Conservation (phyloP, 64 coral and sea anemone species). For the Stylophora pistillata region DNA sequence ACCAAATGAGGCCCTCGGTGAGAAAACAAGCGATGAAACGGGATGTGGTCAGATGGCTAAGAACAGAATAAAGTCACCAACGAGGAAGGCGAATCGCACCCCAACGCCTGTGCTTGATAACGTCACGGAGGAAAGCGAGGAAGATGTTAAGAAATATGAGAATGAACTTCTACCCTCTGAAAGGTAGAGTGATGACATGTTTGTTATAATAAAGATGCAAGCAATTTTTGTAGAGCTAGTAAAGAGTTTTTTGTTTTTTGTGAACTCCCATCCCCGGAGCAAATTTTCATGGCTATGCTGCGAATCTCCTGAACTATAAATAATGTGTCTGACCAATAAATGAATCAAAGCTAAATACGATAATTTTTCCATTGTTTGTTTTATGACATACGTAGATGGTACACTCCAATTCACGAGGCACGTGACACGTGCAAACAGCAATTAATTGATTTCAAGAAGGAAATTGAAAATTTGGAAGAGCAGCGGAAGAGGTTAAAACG, state of each 20-base stretch:
- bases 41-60: not conserved
- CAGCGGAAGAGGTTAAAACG: constrained; percentile 5
- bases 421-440: constrained; percentile 30
- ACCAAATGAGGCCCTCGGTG: not conserved
- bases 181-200: not conserved
- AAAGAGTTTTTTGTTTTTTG: too few relatives aligned
- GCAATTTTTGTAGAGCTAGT: too few relatives aligned
- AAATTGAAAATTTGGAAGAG: constrained; percentile 14
- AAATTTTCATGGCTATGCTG: too few relatives aligned
- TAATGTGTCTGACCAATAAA: not conserved
- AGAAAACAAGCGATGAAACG: not conserved
- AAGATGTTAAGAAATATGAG: constrained; percentile 56
- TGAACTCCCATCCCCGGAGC: too few relatives aligned
- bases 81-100: constrained; percentile 5
- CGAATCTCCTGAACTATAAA: too few relatives aligned
- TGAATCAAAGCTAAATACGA: not conserved
- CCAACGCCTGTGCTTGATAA: constrained; percentile 42
- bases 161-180: constrained; percentile 3
- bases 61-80: not conserved
- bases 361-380: not conserved
- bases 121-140: constrained; percentile 52
- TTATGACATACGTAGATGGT: constrained; percentile 33
- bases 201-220: too few relatives aligned
- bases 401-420: constrained; percentile 63
- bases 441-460: constrained; percentile 42